Percentiles rank a stretch among this genome's conserved stretches.
These are phyloP conservation scores for Drosophila anomelani DNA, from an alignment of 2,888 invertebrate species.

Conservation along the genomic window DNA sequence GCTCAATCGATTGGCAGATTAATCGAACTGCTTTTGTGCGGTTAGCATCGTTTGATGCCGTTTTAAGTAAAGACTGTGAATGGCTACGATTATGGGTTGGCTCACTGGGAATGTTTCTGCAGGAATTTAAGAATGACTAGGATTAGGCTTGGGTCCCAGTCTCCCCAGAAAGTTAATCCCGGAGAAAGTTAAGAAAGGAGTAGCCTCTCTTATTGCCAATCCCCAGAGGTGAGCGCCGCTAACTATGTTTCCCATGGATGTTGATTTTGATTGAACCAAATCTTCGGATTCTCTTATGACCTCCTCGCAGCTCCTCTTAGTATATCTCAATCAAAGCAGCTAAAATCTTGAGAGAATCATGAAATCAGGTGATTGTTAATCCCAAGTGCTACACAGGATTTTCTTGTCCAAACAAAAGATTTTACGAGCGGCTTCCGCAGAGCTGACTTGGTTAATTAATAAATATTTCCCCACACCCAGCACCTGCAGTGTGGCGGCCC, in stretches of 20 bases:
- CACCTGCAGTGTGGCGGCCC: conserved; percentile 14
- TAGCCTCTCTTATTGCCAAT: conserved; percentile 6
- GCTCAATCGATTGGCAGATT: conserved; percentile 34
- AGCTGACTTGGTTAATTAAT: conserved; percentile 16
- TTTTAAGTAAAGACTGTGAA: conserved; percentile 46
- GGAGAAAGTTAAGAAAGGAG: conserved; percentile 6
- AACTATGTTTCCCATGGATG: conserved; percentile 30
- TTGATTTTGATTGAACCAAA: conserved; percentile 17
- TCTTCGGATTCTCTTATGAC: background rate
- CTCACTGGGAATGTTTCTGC: conserved; percentile 27
- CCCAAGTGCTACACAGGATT: conserved; percentile 2
- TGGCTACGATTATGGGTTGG: conserved; percentile 27
- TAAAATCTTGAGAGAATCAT: background rate
- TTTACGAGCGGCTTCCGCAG: conserved; percentile 11
- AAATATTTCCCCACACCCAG: conserved; percentile 1
- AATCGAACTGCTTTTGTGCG: conserved; percentile 42
- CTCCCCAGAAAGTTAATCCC: conserved; percentile 15
- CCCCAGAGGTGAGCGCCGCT: background rate
- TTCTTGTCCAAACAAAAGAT: conserved; percentile 28
- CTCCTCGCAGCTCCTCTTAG: conserved; percentile 1
- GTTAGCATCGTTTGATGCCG: conserved; percentile 52
- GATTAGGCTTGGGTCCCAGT: conserved; percentile 16
- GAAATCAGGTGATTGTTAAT: background rate
- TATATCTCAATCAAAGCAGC: conserved; percentile 5
- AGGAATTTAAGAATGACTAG: conserved; percentile 26